Evolutionary conservation across 2,888 invertebrate genomes (phyloP), one percentile per base, ranked within the genome.

Genomic region (Marronus borbonicus): DNA sequence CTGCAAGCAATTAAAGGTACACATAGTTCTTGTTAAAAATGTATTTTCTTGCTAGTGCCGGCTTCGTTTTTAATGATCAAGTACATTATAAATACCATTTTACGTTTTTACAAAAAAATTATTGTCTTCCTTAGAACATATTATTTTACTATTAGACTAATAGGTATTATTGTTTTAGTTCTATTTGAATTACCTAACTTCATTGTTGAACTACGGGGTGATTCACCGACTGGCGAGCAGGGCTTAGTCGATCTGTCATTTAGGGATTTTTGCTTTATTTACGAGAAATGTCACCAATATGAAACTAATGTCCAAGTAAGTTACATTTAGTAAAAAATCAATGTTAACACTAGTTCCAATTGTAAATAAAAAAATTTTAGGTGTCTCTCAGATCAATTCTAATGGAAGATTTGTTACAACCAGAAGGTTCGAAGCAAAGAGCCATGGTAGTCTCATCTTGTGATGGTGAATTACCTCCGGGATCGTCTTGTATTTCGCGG

Each of bases 401-500:
- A 3, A 96, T 98, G 95, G 97, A 98, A 87, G 98, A 98, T 89
- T 90, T 98, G 3, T 91, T 95, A 7, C 94, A 95, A 85, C 92
- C 94, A 1, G 91, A 92, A 24, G 94, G 94, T 62, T 95, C 96
- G 0, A 93, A 93, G 83, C 95, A 96, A 88, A 92, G 97, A 50
- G 93, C 93, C 86, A 94, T 98, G 91, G 95, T 98, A 87, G 92
- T 94, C 80, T 96, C 96, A 0, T 93, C 91, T 82, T 86, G 89
- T 86, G 87, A 89, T 86, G 82, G 90, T 86, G 86, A 87, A 52
- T 79, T 84, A 3, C 86, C 87, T 3, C 79, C 82, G 8, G 84
- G 84, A 81, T 89, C 91, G 4, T 87, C 90, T 76, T 93, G 92
- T 88, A 89, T 94, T 80, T 97, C 96, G 8, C 92, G 92, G 82